A percentile compares a stretch with the other conserved stretches of the same genome.
These are phyloP conservation scores for Melanotaenia trifasciata DNA, from an alignment of 2,797 vertebrate genomes.

Conservation along the genomic window DNA sequence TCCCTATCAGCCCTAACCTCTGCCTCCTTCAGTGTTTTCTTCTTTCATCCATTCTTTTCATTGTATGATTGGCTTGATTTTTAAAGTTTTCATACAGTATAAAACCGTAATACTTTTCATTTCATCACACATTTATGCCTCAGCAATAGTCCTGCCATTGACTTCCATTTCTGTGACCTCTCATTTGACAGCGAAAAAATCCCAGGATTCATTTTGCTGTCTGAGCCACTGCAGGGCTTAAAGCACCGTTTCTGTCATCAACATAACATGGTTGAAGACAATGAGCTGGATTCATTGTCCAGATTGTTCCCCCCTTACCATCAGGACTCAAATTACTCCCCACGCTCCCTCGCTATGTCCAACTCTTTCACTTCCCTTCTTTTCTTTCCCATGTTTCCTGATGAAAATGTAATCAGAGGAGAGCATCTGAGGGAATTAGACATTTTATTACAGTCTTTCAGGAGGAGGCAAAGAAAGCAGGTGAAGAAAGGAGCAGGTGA, in stretches of 20 bases:
- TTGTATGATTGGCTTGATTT: conserved; percentile 8
- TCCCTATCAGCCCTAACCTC: conserved; percentile 40
- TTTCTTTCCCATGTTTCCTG: conserved; percentile 64
- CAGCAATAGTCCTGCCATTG: conserved; percentile 10
- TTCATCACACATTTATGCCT: conserved; percentile 3
- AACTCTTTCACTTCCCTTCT: conserved; percentile 46
- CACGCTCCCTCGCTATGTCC: conserved; percentile 46
- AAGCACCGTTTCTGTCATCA: conserved; percentile 33
- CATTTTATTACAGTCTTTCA: conserved; percentile 61
- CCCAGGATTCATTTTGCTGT: conserved; percentile 31
- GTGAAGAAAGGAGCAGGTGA: conserved; percentile 57
- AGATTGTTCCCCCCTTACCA: conserved; percentile 50
- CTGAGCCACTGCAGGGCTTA: conserved; percentile 32
- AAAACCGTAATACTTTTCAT: conserved; percentile 29
- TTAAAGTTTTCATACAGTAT: conserved; percentile 4
- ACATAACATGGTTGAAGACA: conserved; percentile 41
- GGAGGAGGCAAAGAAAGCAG: conserved; percentile 63
- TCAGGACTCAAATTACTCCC: conserved; percentile 32
- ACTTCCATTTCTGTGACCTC: conserved; percentile 30
- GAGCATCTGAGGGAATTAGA: conserved; percentile 59
- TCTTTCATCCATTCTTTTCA: conserved; percentile 16
- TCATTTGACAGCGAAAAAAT: conserved; percentile 17
- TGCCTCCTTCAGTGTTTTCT: conserved; percentile 14
- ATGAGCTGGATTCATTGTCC: conserved; percentile 77
- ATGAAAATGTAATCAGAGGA: conserved; percentile 68